A percentile compares a stretch with the other conserved stretches of the same genome.
Conservation (phyloP, 1,140 invertebrate genomes). For the Schmidtea mediterranea region DNA sequence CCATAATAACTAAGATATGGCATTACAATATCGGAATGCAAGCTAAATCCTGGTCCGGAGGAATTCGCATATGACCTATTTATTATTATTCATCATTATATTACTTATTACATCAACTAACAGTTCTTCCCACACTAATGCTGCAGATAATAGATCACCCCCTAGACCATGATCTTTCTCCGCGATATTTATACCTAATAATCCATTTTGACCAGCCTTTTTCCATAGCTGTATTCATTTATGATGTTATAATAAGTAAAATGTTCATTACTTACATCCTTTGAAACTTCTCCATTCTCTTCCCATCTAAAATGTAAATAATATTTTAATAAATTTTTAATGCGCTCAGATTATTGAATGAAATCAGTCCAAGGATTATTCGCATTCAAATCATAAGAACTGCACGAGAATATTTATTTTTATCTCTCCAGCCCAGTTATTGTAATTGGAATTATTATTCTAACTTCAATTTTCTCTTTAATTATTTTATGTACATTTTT, state of each 20-base stretch:
- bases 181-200: constrained; percentile 26
- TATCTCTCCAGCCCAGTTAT: too few species aligned
- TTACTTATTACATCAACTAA: neutral
- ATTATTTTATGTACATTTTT: too few species aligned
- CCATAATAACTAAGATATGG: constrained; percentile 30
- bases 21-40: constrained; percentile 31
- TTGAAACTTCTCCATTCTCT: constrained; percentile 2
- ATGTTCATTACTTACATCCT: neutral
- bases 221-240: constrained; percentile 26
- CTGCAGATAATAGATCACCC: constrained; percentile 24
- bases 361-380: too few species aligned
- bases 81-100: neutral
- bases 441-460: too few species aligned
- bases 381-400: too few species aligned
- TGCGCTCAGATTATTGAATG: too few species aligned
- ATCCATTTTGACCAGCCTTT: constrained; percentile 25
- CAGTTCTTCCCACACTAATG: constrained; percentile 22
- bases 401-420: too few species aligned
- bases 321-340: too few species aligned
- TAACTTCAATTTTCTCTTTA: too few species aligned
- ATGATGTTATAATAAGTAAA: neutral
- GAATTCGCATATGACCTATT: constrained; percentile 25
- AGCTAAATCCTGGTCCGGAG: constrained; percentile 25
- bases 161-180: constrained; percentile 26
- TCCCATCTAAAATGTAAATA: constrained; percentile 6